phyloP scores from a whole-genome alignment of 2,888 invertebrate species.

The Drosophila percnosoma region DNA sequence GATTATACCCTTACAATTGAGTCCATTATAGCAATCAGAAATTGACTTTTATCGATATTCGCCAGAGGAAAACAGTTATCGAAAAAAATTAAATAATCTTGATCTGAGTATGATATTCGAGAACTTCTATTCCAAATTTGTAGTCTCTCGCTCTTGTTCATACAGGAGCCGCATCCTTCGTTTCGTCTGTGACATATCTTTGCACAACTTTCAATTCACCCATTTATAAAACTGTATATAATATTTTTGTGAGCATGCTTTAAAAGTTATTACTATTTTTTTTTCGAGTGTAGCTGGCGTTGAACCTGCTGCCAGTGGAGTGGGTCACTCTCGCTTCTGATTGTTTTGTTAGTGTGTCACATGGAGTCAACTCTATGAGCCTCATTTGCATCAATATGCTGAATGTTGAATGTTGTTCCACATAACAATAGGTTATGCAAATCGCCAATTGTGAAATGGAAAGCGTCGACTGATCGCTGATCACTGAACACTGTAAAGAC shows the following conservation, averaged over 20 bases:
- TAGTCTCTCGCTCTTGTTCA: not conserved
- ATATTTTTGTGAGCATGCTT: not conserved
- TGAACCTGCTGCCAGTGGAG: not conserved
- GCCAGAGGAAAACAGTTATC: too few species aligned
- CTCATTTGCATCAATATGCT: not conserved
- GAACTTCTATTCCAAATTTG: too few species aligned
- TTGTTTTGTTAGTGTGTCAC: conserved; percentile 2
- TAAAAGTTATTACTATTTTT: not conserved
- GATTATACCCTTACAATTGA: not conserved
- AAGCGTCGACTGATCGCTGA: not conserved
- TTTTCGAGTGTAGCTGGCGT: not conserved
- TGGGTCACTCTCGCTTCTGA: conserved; percentile 11
- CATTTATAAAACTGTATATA: not conserved
- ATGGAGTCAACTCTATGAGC: not conserved
- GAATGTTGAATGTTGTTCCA: not conserved
- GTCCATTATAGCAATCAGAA: not conserved
- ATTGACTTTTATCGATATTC: not conserved
- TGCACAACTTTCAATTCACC: not conserved
- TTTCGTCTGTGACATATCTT: not conserved
- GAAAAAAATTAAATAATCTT: too few species aligned
- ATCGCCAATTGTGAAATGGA: not conserved
- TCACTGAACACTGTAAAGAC: not conserved
- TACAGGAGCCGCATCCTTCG: not conserved
- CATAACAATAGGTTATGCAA: not conserved
- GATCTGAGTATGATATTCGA: too few species aligned